Conservation (phyloP, 2,113 vertebrate species). For the Pheucticus melanocephalus region DNA sequence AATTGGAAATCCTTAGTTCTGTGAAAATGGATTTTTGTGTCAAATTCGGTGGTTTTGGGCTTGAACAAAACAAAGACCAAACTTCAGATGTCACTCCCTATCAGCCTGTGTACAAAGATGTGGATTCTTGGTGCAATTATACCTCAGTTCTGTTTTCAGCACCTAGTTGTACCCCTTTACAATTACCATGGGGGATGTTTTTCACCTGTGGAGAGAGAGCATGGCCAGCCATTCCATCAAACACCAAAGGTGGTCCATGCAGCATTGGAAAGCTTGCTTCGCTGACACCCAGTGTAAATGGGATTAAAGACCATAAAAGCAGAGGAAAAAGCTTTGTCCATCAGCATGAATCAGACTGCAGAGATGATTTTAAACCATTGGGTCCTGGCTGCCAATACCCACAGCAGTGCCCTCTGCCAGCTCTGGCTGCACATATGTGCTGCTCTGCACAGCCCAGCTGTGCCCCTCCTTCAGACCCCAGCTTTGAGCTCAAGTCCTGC, state of each 20-base stretch:
- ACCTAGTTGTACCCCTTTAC: not conserved
- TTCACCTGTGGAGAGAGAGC: not conserved
- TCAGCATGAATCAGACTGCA: not conserved
- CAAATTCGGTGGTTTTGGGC: not conserved
- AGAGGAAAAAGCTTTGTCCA: not conserved
- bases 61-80: not conserved
- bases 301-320: not conserved
- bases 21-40: not conserved
- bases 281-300: not conserved
- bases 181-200: not conserved
- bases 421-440: not conserved
- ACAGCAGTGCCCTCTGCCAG: not conserved
- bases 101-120: not conserved
- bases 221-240: not conserved
- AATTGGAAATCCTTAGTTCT: not conserved
- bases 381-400: not conserved
- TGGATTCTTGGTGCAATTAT: not conserved
- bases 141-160: not conserved
- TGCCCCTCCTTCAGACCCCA: not conserved
- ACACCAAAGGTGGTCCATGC: not conserved
- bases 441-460: rapidly evolving
- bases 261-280: not conserved
- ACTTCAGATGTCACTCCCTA: not conserved
- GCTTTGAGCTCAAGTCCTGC: not conserved
- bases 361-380: not conserved